Percentiles rank a stretch among this genome's conserved stretches.
phyloP scores from a whole-genome alignment of 2,888 invertebrate species.

The Tinea semifulvella region DNA sequence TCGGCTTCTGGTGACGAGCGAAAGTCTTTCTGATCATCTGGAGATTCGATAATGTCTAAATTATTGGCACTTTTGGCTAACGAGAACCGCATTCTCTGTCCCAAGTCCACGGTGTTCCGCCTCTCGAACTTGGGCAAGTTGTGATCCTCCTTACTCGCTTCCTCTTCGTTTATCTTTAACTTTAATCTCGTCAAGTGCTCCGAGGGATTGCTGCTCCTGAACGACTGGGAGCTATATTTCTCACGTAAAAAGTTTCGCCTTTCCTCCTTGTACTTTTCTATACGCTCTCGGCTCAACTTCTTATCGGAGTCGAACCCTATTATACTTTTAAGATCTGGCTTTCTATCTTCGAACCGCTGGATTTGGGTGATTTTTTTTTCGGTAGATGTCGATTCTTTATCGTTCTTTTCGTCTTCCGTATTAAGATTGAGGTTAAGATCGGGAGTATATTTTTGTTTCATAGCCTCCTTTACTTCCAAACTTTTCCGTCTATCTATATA shows the following conservation, averaged over 20 bases:
- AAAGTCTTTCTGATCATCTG: conserved; percentile 18
- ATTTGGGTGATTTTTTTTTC: conserved; percentile 70
- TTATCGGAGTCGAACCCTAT: conserved; percentile 54
- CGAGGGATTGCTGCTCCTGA: conserved; percentile 69
- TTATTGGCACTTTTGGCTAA: conserved; percentile 49
- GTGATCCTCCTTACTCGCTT: conserved; percentile 24
- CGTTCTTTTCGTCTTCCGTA: conserved; percentile 32
- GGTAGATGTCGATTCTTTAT: conserved; percentile 60
- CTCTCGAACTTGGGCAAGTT: conserved; percentile 51
- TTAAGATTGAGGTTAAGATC: conserved; percentile 54
- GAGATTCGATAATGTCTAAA: conserved; percentile 36
- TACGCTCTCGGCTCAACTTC: conserved; percentile 79
- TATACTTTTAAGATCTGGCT: conserved; percentile 37
- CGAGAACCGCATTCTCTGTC: conserved; percentile 51
- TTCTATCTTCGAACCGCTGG: conserved; percentile 52
- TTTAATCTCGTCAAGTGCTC: conserved; percentile 55
- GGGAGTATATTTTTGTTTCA: conserved; percentile 64
- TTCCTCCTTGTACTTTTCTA: conserved; percentile 92
- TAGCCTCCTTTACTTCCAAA: conserved; percentile 68
- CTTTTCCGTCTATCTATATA: conserved; percentile 64
- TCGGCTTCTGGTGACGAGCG: conserved; percentile 21
- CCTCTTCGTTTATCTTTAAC: conserved; percentile 34
- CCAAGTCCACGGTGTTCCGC: conserved; percentile 56
- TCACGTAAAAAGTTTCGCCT: conserved; percentile 84
- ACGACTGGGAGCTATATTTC: conserved; percentile 85